Conservation (phyloP, 2,888 invertebrate species). For the Imbricaverruca yamaguchii region DNA sequence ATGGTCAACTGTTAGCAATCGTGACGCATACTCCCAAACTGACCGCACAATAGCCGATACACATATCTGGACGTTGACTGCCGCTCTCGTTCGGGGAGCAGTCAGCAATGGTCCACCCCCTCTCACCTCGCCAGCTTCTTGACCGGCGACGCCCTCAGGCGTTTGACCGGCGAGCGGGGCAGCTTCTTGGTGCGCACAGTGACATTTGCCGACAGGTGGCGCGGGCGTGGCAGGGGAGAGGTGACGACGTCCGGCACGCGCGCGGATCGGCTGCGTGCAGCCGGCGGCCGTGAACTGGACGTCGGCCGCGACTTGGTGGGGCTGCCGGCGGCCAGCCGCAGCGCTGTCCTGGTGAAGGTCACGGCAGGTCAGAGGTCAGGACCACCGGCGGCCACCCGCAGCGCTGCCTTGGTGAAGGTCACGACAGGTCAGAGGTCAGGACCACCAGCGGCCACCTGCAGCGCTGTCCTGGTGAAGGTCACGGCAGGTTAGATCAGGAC, state of each 20-base stretch:
- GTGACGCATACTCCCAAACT: too few relatives aligned
- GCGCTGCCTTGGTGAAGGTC: background rate
- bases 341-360: background rate
- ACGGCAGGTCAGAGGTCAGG: background rate
- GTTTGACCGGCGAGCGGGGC: slow-evolving; percentile 8
- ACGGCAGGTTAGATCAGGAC: too few relatives aligned
- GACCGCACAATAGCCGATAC: too few relatives aligned
- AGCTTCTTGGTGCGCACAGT: background rate
- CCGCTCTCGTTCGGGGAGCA: too few relatives aligned
- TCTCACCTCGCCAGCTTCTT: background rate
- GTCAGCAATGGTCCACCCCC: too few relatives aligned
- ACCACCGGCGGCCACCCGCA: background rate
- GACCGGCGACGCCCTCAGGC: background rate
- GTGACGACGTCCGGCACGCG: background rate
- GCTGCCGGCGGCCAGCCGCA: background rate
- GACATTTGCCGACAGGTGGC: background rate
- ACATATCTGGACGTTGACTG: too few relatives aligned
- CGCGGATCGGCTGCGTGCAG: background rate
- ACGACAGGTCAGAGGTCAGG: background rate
- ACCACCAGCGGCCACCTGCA: background rate
- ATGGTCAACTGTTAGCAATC: too few relatives aligned
- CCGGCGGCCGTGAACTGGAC: background rate
- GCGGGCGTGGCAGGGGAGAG: background rate
- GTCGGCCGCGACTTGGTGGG: background rate
- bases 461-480: background rate